phyloP scores from a whole-genome alignment of 2,888 invertebrate genomes.

The Synergus umbraculus region DNA sequence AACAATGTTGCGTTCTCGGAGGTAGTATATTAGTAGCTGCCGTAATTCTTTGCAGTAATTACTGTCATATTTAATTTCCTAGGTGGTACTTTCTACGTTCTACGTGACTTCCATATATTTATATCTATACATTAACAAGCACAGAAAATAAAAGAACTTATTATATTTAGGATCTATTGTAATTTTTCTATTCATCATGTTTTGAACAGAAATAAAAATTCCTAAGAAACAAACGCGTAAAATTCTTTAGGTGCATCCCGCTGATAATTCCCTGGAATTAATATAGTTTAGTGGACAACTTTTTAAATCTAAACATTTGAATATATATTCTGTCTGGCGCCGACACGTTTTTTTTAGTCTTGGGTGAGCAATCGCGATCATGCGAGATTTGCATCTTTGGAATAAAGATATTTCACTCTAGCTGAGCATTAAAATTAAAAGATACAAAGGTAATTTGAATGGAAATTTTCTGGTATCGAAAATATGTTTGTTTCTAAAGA shows the following conservation, averaged over 20 bases:
- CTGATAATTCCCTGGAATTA: conserved; percentile 30
- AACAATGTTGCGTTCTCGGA: not conserved
- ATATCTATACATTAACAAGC: not conserved
- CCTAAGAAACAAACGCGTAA: conserved; percentile 17
- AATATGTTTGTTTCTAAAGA: conserved; percentile 46
- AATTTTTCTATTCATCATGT: not conserved
- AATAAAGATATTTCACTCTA: not conserved
- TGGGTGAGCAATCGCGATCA: conserved; percentile 8
- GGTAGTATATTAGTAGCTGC: conserved; percentile 12
- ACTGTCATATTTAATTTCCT: conserved; percentile 19
- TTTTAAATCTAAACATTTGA: conserved; percentile 25
- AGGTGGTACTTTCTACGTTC: not conserved
- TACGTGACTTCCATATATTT: conserved; percentile 2
- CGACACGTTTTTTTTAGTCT: conserved; percentile 27
- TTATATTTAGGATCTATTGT: not conserved
- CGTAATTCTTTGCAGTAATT: conserved; percentile 29
- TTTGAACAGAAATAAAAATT: conserved; percentile 4
- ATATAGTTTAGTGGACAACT: conserved; percentile 17
- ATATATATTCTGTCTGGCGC: conserved; percentile 22
- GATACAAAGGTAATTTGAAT: not conserved
- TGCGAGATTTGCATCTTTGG: conserved; percentile 14
- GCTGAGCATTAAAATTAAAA: not conserved
- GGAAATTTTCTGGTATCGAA: not conserved
- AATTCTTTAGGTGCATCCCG: conserved; percentile 22
- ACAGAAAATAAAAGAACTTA: not conserved